Evolutionary conservation across 2,113 vertebrate genomes (phyloP), one percentile per base, ranked within the genome.

Genomic region (Plecturocebus donacophilus): DNA sequence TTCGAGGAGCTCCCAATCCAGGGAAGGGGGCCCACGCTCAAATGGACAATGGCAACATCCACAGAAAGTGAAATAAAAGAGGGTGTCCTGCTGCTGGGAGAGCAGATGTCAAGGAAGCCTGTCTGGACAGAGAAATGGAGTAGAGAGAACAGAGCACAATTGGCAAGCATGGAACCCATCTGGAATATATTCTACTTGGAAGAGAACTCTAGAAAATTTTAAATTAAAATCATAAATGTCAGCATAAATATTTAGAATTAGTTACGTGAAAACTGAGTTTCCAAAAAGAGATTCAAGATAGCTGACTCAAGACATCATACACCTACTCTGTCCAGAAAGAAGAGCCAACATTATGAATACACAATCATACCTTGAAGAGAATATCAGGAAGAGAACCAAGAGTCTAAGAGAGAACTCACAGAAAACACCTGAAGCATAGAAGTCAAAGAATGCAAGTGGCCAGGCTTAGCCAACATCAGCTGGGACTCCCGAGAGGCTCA

Each of bases 211-310:
- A 86, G 14, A 7, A 92, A 92, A 49, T 13, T 82, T 95, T 82
- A 58, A 90, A 82, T 27, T 83, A 25, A 83, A 23, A 87, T 85
- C 68, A 73, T 54, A 90, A 85, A 68, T 75, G n/a, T 79, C 56
- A 82, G 42, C 14, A 30, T 73, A 83, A 94, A 85, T 92, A 71
- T 84, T 96, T 91, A 89, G 38, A 87, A 86, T 9, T 52, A 87
- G 47, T 91, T 91, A 82, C 27, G 52, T 8, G 25, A 85, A 83
- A 95, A 64, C 6, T 84, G 23, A 85, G 27, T 86, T 94, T 75
- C 32, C 23, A 61, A 61, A 61, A 27, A 61, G 35, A 70, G 66
- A 70, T 70, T 70, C 66, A 70, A 70, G 32, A 70, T 70, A 16
- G 35, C 17, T 19, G 35, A 70, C 66, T 70, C 35, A 35, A n/a